These are phyloP conservation scores for Syngnathoides biaculeatus DNA, from an alignment of 2,113 vertebrate genomes.

Conservation along the genomic window DNA sequence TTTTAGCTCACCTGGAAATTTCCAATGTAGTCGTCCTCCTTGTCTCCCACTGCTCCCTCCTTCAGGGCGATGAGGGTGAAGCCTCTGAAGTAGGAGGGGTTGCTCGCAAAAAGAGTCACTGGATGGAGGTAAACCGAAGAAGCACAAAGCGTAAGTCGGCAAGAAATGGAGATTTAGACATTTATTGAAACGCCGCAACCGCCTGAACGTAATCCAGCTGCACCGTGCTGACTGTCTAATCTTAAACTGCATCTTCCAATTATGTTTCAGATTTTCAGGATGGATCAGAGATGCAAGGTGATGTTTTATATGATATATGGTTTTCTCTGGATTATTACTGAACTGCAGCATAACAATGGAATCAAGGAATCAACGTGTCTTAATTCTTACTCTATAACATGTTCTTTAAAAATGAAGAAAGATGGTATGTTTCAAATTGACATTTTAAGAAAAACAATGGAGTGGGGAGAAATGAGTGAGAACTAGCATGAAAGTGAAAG, in stretches of 20 bases:
- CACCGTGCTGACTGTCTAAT: background rate
- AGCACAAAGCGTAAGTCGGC: constrained; percentile 16
- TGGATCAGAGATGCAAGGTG: background rate
- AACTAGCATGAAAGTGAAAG: background rate
- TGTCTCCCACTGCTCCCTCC: constrained; percentile 87
- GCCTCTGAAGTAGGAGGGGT: constrained; percentile 91
- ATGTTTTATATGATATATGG: background rate
- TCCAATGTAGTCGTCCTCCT: constrained; percentile 90
- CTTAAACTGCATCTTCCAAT: background rate
- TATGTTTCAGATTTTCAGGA: background rate
- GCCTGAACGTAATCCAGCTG: background rate
- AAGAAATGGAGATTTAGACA: background rate
- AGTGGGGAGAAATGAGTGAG: background rate
- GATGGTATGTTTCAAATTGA: background rate
- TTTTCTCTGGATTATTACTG: background rate
- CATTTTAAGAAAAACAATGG: background rate
- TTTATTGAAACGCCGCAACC: background rate
- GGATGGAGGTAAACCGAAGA: constrained; percentile 47
- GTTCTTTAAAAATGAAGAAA: background rate
- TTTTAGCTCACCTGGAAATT: constrained; percentile 84
- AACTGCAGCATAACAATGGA: constrained; percentile 8
- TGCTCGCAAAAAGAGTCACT: constrained; percentile 87
- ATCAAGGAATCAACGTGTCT: constrained; percentile 24
- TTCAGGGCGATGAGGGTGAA: constrained; percentile 91
- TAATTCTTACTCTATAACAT: constrained; percentile 14